These are phyloP conservation scores for Psittacula echo DNA, from an alignment of 2,797 vertebrate genomes.

Conservation along the genomic window DNA sequence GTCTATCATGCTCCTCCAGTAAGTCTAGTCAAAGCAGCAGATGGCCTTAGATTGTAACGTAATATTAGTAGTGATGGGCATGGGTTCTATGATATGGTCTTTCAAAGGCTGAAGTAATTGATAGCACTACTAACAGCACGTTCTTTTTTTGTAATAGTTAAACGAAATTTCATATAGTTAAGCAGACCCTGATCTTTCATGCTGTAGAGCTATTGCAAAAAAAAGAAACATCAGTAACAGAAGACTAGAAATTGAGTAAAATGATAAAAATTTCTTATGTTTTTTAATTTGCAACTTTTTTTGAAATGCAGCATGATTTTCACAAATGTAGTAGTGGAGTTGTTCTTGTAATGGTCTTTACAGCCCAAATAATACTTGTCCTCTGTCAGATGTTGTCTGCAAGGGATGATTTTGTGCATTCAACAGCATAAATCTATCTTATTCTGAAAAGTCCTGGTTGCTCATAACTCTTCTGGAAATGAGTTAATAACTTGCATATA, in stretches of 20 bases:
- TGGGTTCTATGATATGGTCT: not conserved
- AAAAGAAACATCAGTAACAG: not conserved
- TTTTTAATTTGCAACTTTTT: not conserved
- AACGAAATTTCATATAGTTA: not conserved
- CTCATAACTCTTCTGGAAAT: not conserved
- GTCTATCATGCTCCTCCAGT: not conserved
- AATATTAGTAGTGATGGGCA: not conserved
- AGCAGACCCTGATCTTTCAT: not conserved
- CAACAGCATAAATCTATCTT: not conserved
- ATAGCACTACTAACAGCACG: not conserved
- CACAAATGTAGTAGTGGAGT: not conserved
- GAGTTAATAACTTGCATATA: not conserved
- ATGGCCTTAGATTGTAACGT: not conserved
- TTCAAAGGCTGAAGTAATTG: not conserved
- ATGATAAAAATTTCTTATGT: not conserved
- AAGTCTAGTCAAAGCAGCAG: not conserved
- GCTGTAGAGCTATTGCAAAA: not conserved
- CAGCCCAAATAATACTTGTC: not conserved
- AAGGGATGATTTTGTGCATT: not conserved
- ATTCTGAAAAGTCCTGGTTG: not conserved
- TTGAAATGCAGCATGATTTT: not conserved
- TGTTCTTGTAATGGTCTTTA: not conserved
- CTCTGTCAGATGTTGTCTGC: not conserved
- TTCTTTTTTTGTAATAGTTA: not conserved
- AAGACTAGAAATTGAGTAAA: not conserved